Percentiles rank a stretch among this genome's conserved stretches.
These are phyloP conservation scores for Poecile atricapillus DNA, from an alignment of 2,113 vertebrate species.

Conservation along the genomic window DNA sequence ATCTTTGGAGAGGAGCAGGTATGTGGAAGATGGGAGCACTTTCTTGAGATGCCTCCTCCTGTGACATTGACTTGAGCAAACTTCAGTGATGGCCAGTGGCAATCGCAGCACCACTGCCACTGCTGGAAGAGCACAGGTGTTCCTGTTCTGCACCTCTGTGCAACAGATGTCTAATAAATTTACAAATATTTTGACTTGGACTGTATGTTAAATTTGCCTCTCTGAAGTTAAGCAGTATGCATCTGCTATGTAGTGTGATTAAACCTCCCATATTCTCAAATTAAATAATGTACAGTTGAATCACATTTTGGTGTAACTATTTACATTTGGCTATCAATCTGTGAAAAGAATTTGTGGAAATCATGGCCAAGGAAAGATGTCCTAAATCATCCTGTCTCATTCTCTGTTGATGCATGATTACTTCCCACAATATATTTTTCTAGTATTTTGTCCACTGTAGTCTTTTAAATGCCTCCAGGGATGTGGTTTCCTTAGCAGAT, in stretches of 20 bases:
- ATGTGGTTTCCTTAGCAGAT: constrained; percentile 16
- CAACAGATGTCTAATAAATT: not conserved
- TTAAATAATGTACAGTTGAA: not conserved
- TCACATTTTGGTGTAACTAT: not conserved
- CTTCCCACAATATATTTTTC: not conserved
- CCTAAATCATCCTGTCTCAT: not conserved
- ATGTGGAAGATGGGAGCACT: not conserved
- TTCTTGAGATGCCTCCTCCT: not conserved
- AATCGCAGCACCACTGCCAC: not conserved
- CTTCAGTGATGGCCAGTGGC: no score
- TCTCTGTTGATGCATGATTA: not conserved
- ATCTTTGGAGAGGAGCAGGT: not conserved
- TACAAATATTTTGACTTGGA: not conserved
- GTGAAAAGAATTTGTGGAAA: not conserved
- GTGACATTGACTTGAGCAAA: not conserved
- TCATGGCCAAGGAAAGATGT: not conserved
- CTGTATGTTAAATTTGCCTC: not conserved
- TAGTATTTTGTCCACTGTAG: not conserved
- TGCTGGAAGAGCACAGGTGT: not conserved
- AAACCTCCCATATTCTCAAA: not conserved
- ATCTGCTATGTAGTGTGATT: not conserved
- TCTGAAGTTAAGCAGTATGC: not conserved
- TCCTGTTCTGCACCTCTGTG: not conserved
- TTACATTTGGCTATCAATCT: not conserved
- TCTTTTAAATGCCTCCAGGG: not conserved